phyloP scores from a whole-genome alignment of 2,888 invertebrate genomes.

The Phortica okadai region DNA sequence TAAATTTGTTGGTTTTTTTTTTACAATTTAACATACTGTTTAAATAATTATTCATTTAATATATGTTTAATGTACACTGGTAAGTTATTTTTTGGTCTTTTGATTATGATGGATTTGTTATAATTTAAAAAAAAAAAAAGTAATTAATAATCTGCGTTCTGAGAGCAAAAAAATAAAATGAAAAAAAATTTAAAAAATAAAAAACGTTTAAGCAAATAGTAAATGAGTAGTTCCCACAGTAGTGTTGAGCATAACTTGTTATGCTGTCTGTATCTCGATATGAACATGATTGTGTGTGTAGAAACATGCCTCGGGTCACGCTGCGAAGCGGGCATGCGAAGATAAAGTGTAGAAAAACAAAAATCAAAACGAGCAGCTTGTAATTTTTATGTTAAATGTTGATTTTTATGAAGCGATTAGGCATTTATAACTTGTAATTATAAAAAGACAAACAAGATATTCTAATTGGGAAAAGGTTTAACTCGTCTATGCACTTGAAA shows the following conservation, averaged over 20 bases:
- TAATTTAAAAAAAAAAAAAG: conserved; percentile 18
- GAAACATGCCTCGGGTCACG: neutral
- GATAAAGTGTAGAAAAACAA: neutral
- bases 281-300: neutral
- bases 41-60: neutral
- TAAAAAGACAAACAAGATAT: conserved; percentile 37
- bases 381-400: conserved; percentile 38
- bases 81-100: conserved; percentile 1
- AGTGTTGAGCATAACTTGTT: conserved; percentile 1
- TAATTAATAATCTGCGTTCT: conserved; percentile 23
- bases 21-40: no score
- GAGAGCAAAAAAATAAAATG: neutral
- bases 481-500: neutral
- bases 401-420: conserved; percentile 34
- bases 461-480: neutral
- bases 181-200: neutral
- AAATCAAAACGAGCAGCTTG: conserved; percentile 14
- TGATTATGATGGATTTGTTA: conserved; percentile 29
- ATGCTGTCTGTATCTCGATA: conserved; percentile 5
- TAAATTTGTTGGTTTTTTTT: neutral
- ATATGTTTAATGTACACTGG: no score
- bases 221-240: conserved; percentile 34
- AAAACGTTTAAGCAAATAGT: conserved; percentile 22
- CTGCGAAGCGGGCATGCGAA: conserved; percentile 10
- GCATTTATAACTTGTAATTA: conserved; percentile 51